These are phyloP conservation scores for Crambe crambe DNA, from an alignment of 37 sponge, comb jelly and placozoan species.

Conservation along the genomic window DNA sequence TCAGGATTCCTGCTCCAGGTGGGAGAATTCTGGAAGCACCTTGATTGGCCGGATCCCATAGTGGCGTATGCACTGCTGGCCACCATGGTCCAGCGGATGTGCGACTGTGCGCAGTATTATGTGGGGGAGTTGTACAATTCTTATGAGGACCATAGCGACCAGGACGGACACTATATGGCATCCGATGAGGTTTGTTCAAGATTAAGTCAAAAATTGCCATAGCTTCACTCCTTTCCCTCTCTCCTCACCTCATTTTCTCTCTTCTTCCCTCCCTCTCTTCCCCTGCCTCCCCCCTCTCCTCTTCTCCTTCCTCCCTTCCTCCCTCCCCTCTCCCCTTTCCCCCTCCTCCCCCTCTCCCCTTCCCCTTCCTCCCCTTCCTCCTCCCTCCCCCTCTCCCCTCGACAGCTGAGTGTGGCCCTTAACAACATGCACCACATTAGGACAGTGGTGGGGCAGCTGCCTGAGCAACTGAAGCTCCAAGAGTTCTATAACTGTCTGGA, in stretches of 20 bases:
- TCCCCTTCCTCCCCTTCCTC: background rate
- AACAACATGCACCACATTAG: constrained; percentile 58
- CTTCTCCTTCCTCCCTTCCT: background rate
- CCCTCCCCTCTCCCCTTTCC: background rate
- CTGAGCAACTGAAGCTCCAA: constrained; percentile 24
- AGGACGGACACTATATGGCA: constrained; percentile 8
- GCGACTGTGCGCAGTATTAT: constrained; percentile 41
- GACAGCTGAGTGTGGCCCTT: constrained; percentile 39
- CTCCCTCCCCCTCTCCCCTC: background rate
- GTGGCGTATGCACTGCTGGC: constrained; percentile 22
- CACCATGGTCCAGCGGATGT: constrained; percentile 18
- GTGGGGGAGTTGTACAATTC: constrained; percentile 14
- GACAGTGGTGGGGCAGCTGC: background rate
- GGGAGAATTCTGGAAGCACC: constrained; percentile 31
- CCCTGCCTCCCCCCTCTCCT: background rate
- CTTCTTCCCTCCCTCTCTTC: background rate
- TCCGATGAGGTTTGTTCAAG: constrained; percentile 6
- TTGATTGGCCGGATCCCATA: constrained; percentile 45
- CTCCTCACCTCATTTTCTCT: background rate
- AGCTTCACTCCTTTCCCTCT: background rate
- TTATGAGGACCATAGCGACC: background rate
- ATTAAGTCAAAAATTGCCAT: background rate
- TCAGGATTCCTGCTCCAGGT: constrained; percentile 33
- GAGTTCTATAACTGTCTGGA: constrained; percentile 24
- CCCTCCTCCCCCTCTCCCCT: background rate